A percentile compares a stretch with the other conserved stretches of the same genome.
These are phyloP conservation scores for Spatulosminthurus flaviceps DNA, from an alignment of 2,888 invertebrate species.

Conservation along the genomic window DNA sequence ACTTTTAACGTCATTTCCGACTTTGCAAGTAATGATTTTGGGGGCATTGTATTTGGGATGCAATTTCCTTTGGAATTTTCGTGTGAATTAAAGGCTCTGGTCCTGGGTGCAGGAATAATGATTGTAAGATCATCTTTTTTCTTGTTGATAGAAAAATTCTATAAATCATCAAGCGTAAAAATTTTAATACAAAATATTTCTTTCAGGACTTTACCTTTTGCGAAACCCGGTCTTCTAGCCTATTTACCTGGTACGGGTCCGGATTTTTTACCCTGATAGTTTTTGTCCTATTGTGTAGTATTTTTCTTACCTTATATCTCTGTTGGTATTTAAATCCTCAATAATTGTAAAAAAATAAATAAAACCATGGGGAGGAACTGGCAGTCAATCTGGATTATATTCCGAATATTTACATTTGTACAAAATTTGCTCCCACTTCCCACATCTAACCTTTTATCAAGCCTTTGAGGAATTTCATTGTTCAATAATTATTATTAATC, in stretches of 20 bases:
- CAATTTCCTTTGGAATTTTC: constrained; percentile 30
- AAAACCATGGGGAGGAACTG: no score
- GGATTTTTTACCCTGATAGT: neutral
- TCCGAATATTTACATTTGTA: no score
- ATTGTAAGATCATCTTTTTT: constrained; percentile 11
- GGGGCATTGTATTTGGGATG: constrained; percentile 21
- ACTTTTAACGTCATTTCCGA: constrained; percentile 21
- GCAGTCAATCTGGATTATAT: no score
- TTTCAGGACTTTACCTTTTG: constrained; percentile 33
- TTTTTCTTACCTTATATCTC: neutral
- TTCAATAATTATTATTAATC: no score
- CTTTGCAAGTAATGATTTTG: neutral
- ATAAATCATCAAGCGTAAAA: neutral
- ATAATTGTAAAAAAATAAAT: no score
- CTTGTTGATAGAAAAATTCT: neutral
- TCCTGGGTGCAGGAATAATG: constrained; percentile 18
- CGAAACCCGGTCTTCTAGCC: constrained; percentile 1
- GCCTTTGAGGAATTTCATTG: no score
- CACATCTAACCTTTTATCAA: no score
- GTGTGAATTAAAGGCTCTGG: constrained; percentile 20
- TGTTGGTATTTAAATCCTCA: no score
- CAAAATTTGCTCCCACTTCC: no score
- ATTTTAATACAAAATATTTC: neutral
- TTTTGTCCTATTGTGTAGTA: neutral
- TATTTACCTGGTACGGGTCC: constrained; percentile 27